phyloP scores from a whole-genome alignment of 2,113 vertebrate genomes.

The Plecotus auritus region DNA sequence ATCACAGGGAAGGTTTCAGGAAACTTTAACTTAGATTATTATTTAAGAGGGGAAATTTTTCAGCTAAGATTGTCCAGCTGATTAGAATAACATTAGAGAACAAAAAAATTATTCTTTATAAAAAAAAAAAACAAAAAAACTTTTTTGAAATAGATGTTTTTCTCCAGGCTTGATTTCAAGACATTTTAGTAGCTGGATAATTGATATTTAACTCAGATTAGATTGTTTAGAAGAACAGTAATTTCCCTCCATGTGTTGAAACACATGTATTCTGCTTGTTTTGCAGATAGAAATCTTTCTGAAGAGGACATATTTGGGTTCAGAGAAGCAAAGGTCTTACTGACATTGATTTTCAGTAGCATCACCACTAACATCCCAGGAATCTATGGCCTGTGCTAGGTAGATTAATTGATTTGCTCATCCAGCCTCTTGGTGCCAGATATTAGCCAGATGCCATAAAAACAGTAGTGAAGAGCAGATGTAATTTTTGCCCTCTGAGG shows the following conservation, averaged over 20 bases:
- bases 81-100: constrained; percentile 52
- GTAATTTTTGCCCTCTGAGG: neutral
- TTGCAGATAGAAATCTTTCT: neutral
- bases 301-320: neutral
- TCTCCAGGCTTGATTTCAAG: constrained; percentile 46
- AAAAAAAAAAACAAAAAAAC: neutral
- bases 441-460: constrained; percentile 25
- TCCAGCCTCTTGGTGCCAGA: neutral
- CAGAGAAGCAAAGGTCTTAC: neutral
- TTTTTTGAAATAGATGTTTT: neutral
- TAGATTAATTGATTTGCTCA: neutral
- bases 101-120: constrained; percentile 2
- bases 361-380: neutral
- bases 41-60: neutral
- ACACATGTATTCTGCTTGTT: neutral
- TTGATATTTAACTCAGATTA: neutral
- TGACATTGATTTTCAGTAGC: neutral
- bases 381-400: neutral
- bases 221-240: neutral
- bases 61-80: neutral
- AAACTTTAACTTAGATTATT: constrained; percentile 1
- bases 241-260: neutral
- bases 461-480: neutral
- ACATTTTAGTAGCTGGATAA: neutral
- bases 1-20: neutral